phyloP scores from a whole-genome alignment of 2,888 invertebrate genomes.

The Dicycla oo region DNA sequence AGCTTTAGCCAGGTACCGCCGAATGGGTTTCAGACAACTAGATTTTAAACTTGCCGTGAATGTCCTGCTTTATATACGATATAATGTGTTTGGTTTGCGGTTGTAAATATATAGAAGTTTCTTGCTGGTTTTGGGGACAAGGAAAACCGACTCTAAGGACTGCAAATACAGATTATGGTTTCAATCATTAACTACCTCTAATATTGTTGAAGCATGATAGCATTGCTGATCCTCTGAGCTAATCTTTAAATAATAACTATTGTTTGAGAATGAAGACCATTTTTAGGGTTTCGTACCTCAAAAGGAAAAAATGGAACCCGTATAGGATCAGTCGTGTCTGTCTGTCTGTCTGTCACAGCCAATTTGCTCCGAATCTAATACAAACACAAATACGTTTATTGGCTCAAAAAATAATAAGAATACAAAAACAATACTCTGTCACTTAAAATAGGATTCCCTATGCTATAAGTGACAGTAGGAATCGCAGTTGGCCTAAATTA shows the following conservation, averaged over 20 bases:
- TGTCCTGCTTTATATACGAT: conserved; percentile 64
- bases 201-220: background rate
- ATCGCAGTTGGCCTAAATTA: too few species aligned
- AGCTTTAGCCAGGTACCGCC: conserved; percentile 71
- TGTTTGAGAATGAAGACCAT: background rate
- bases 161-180: background rate
- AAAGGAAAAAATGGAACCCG: too few species aligned
- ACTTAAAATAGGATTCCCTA: too few species aligned
- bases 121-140: conserved; percentile 10
- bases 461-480: too few species aligned
- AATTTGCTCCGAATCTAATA: too few species aligned
- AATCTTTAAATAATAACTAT: background rate
- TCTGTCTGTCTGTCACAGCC: too few species aligned
- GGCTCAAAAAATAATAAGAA: too few species aligned
- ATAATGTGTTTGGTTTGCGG: conserved; percentile 57
- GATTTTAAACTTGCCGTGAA: conserved; percentile 71
- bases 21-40: conserved; percentile 69
- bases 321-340: too few species aligned
- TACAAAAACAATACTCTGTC: too few species aligned
- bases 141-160: conserved; percentile 1
- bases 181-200: background rate
- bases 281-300: too few species aligned
- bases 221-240: too few species aligned
- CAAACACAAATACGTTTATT: too few species aligned
- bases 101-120: conserved; percentile 30